Base-by-base conservation (phyloP, 1,140 invertebrate genomes). In the Vanessa tameamea region DNA sequence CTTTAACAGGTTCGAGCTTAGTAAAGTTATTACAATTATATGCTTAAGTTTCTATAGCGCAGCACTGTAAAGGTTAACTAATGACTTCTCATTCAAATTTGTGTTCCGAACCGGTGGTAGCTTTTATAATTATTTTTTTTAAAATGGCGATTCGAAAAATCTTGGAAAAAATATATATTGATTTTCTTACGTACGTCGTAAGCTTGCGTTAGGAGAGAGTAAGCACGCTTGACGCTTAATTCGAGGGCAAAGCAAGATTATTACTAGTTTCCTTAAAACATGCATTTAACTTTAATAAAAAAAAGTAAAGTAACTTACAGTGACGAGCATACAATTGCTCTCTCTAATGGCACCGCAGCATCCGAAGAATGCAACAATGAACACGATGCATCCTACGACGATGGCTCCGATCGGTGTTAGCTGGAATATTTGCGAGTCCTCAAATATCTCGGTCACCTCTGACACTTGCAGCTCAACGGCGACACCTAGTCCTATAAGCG, bases 341-440 rank as follows among this genome's bases (percentile, higher is more conserved):
- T 98, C 97, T 77, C 95, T 95, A 66, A 97, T 95, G 13, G 97
- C 97, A 31, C 98, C 98, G 88, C 97, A 98, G 87, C 98, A 99
- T 67, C 98, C 98, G 47, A 98, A 94, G 90, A 99, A 97, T 1
- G 97, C 96, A 26, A 98, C 95, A 55, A 97, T 86, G 76, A 98
- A 95, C 84, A 99, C 96, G 48, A 99, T 86, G 51, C 95, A 89
- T 5, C 98, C 98, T 68, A 96, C 94, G 8, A 94, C 95, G 73
- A 99, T 92, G 94, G 72, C 98, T 93, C 64, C 98, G 94, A 89
- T 96, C 96, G 68, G 96, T 90, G 74, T 96, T 95, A 82, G 95
- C 66, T 85, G 73, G 61, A 87, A 95, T 26, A 78, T 63, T 37
- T 31, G 67, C 78, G 95, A 94, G 81, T 95, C 96, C 82, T 96